Evolutionary conservation across 2,113 vertebrate genomes (phyloP).

Genomic region (Otocyon megalotis): DNA sequence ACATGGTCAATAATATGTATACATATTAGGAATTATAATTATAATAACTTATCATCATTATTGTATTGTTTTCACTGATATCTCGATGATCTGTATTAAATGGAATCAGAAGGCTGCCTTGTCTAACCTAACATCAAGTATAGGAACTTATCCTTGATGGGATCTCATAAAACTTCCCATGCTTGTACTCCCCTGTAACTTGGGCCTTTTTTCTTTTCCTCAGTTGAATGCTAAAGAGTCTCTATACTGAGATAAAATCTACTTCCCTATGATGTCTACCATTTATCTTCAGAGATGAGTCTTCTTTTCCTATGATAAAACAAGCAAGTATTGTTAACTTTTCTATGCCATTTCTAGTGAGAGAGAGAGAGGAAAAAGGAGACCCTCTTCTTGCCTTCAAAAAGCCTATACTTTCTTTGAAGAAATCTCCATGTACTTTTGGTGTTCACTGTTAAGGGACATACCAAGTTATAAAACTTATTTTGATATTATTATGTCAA

Average conservation of each 20-base stretch:
- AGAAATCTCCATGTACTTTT: conserved; percentile 34
- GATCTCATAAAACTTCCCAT: background rate
- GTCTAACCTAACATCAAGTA: background rate
- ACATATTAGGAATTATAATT: background rate
- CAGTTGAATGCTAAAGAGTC: background rate
- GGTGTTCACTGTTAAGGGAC: background rate
- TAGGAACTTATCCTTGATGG: background rate
- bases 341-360: background rate
- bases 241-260: background rate
- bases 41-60: background rate
- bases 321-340: background rate
- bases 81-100: background rate
- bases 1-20: background rate
- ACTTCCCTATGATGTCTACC: background rate
- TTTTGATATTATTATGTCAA: background rate
- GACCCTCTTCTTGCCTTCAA: background rate
- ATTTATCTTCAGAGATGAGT: background rate
- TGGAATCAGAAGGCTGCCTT: background rate
- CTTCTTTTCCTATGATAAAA: background rate
- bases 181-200: background rate
- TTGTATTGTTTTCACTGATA: background rate
- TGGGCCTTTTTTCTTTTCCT: conserved; percentile 22
- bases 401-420: conserved; percentile 35
- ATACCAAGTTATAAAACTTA: background rate
- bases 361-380: background rate